A percentile compares a stretch with the other conserved stretches of the same genome.
Conservation (phyloP, 2,797 vertebrate species). For the Myiothlypis chrysogaster region DNA sequence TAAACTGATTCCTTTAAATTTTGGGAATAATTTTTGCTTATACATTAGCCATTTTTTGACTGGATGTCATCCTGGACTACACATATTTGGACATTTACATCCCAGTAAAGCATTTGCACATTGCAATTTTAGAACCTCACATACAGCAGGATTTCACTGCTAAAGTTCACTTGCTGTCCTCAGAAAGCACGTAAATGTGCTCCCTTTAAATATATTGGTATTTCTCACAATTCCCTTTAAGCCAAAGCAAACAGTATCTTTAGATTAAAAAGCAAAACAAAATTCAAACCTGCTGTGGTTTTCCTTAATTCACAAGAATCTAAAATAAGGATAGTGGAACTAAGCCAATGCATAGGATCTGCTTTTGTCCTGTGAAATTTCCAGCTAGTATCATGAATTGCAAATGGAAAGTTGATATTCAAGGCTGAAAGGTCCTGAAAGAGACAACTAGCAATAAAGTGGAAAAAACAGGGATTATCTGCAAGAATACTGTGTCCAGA, state of each 20-base stretch:
- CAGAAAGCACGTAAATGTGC: background rate
- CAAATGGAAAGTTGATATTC: background rate
- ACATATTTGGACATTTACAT: background rate
- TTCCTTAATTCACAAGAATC: background rate
- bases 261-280: constrained; percentile 32
- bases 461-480: background rate
- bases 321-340: background rate
- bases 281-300: background rate
- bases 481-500: background rate
- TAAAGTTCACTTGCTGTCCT: constrained; percentile 29
- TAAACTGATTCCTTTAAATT: background rate
- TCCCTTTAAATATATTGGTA: background rate
- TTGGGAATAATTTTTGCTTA: background rate
- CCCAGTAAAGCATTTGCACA: background rate
- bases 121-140: background rate
- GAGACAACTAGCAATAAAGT: background rate
- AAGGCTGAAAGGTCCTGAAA: background rate
- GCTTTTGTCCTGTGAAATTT: background rate
- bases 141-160: background rate
- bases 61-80: background rate
- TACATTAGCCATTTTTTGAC: background rate
- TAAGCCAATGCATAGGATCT: background rate
- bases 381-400: background rate
- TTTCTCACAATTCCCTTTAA: background rate
- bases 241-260: constrained; percentile 4